Evolutionary conservation across 2,888 invertebrate genomes (phyloP), one percentile per base, ranked within the genome.

Genomic region (Pimpla rufipes): DNA sequence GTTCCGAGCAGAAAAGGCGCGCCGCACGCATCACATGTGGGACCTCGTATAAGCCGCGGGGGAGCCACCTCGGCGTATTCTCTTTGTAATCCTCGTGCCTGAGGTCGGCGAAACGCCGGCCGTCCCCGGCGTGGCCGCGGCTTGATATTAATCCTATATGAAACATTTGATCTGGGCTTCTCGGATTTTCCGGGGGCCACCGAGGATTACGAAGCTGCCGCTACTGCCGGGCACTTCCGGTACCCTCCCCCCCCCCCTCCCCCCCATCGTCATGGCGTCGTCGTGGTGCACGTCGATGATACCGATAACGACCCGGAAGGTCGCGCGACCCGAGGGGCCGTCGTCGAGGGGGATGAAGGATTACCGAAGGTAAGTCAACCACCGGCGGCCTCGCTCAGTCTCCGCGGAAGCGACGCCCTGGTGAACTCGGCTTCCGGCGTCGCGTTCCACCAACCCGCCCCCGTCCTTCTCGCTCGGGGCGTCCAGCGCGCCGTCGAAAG

Each of bases 81-180:
- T 67, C 83, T 73, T 64, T 68, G 66, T 79, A 83, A 79, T 79
- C 83, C 83, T 74, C 52, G n/a, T 29, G n/a, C 55, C 79, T 40
- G 67, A 57, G 70, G 29, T 73, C 40, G 52, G 11, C 62, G 73
- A 21, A 66, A 82, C 71, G 55, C 40, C 29, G 35, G 67, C 66
- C 75, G 52, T 47, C 62, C 70, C 50, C 70, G 62, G 29, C 76
- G 68, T 50, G 75, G 57, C 76, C 85, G 86, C 78, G 84, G 84
- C 81, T 83, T 83, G 85, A 87, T 87, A 87, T 88, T 89, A 89
- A 88, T 88, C 89, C 88, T 83, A 88, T 86, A 86, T 86, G 89
- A 88, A 89, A 88, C 87, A 86, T 87, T 88, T 86, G 87, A 85
- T 85, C 83, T 74, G 74, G 83, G 75, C 83, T 87, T 84, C 86